These are phyloP conservation scores for Andricus quercusramuli DNA, from an alignment of 2,888 invertebrate species.

Conservation along the genomic window DNA sequence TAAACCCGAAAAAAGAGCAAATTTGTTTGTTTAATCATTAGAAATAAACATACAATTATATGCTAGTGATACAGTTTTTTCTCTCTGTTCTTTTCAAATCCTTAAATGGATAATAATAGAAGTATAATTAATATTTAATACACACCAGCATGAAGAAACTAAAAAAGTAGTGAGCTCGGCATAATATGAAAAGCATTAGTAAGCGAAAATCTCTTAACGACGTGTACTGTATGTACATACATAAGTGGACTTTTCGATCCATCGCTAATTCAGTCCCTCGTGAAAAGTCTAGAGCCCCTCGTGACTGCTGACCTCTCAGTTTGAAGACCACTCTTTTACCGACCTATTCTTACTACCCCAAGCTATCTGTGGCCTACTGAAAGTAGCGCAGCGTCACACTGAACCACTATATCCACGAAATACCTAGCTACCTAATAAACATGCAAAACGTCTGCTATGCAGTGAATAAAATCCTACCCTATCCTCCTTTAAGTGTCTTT, in stretches of 20 bases:
- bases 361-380: constrained; percentile 54
- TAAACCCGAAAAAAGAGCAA: too few species aligned
- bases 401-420: constrained; percentile 10
- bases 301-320: constrained; percentile 47
- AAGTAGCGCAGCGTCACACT: constrained; percentile 21
- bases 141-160: not conserved
- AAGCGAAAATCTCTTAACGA: constrained; percentile 14
- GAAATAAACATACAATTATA: too few species aligned
- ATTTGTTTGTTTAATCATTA: too few species aligned
- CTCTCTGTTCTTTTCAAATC: too few species aligned
- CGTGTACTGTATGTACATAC: constrained; percentile 2
- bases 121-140: not conserved
- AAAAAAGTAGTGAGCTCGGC: not conserved
- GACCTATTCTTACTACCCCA: constrained; percentile 58
- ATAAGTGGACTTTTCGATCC: constrained; percentile 47
- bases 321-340: constrained; percentile 55
- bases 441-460: constrained; percentile 10
- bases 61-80: too few species aligned
- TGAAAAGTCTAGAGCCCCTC: constrained; percentile 65
- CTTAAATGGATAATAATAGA: too few species aligned
- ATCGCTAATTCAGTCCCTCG: constrained; percentile 71
- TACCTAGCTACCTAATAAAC: constrained; percentile 6
- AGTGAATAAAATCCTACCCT: too few species aligned
- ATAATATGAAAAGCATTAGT: not conserved
- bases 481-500: constrained; percentile 1